These are phyloP conservation scores for Gadopsis marmoratus DNA, from an alignment of 2,797 vertebrate species.

Conservation along the genomic window DNA sequence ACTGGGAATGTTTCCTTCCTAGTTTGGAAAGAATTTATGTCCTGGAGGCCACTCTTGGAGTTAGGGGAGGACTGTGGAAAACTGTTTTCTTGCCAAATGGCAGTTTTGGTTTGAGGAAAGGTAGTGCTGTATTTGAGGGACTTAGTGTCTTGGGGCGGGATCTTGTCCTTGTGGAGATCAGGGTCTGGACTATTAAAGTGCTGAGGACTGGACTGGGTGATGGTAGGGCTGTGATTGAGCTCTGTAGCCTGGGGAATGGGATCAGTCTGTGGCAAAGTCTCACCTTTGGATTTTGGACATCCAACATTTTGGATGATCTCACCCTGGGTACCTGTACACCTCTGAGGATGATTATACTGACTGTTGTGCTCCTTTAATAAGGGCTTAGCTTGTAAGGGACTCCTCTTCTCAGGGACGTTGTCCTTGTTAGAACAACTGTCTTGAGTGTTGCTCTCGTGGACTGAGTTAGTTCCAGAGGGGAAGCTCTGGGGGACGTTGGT, in stretches of 20 bases:
- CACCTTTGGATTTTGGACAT: not conserved
- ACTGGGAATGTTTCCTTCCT: not conserved
- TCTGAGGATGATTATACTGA: not conserved
- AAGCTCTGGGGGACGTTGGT: not conserved
- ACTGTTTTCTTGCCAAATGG: not conserved
- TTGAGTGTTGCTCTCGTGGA: slow-evolving; percentile 6
- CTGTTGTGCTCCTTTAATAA: not conserved
- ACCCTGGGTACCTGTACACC: not conserved
- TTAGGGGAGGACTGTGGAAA: not conserved
- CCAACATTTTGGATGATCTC: not conserved
- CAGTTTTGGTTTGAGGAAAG: not conserved
- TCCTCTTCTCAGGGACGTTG: slow-evolving; percentile 2
- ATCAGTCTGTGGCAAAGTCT: not conserved
- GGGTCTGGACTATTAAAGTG: not conserved
- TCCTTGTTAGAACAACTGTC: slow-evolving; percentile 6
- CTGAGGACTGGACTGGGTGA: not conserved
- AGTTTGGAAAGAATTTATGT: not conserved
- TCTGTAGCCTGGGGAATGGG: slow-evolving; percentile 31
- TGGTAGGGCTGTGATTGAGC: not conserved
- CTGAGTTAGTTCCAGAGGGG: not conserved
- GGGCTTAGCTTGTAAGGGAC: not conserved
- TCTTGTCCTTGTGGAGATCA: slow-evolving; percentile 1
- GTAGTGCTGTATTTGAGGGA: not conserved
- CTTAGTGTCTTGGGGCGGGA: not conserved
- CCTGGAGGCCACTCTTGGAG: not conserved